A percentile compares a stretch with the other conserved stretches of the same genome.
Conservation (phyloP, 2,888 invertebrate genomes). For the Halictus ligatus region DNA sequence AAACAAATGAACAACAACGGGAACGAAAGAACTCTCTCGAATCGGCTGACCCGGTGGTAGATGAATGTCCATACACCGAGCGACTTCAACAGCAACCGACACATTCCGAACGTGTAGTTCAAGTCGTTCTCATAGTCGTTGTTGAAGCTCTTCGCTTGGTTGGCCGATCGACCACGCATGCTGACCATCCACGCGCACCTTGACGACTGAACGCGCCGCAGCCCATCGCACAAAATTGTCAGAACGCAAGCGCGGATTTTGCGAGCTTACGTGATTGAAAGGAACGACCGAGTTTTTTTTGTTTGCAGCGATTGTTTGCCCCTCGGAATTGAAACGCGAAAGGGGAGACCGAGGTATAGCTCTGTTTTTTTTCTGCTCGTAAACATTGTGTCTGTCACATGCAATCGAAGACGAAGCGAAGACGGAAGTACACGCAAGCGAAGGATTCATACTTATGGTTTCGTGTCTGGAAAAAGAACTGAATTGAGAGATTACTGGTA, state of each 20-base stretch:
- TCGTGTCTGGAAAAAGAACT: neutral
- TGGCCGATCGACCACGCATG: conserved; percentile 39
- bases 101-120: conserved; percentile 64
- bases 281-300: neutral
- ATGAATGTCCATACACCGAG: conserved; percentile 71
- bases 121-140: conserved; percentile 16
- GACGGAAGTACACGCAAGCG: neutral
- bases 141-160: neutral
- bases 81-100: conserved; percentile 67
- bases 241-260: conserved; percentile 19
- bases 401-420: neutral
- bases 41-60: neutral
- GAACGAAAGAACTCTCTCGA: neutral
- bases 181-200: neutral
- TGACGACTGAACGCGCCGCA: neutral
- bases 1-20: conserved; percentile 27
- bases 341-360: neutral
- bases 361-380: neutral
- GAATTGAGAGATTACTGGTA: neutral
- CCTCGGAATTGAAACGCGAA: neutral
- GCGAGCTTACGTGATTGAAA: neutral
- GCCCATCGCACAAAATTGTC: neutral
- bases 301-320: neutral
- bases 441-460: neutral
- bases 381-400: neutral